A percentile compares a stretch with the other conserved stretches of the same genome.
These are phyloP conservation scores for Plutomurus gul DNA, from an alignment of 1,140 invertebrate genomes.

Conservation along the genomic window DNA sequence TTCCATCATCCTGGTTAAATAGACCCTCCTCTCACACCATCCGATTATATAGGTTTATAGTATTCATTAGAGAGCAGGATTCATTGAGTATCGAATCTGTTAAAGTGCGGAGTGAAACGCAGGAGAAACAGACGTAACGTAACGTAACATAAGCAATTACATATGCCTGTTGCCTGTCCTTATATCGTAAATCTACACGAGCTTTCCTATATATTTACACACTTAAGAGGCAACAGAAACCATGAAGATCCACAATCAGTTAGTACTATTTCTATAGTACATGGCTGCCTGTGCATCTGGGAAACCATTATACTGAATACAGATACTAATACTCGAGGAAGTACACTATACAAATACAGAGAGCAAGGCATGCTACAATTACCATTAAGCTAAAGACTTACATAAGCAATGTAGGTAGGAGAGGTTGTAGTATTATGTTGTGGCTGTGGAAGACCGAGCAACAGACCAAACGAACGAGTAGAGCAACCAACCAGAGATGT, in stretches of 20 bases:
- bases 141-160: background rate
- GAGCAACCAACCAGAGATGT: background rate
- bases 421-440: conserved; percentile 15
- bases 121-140: too few relatives aligned
- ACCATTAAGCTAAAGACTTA: background rate
- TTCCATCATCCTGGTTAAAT: too few relatives aligned
- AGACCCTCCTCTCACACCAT: too few relatives aligned
- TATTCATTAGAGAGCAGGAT: background rate
- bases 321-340: background rate
- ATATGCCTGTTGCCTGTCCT: background rate
- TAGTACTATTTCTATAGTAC: background rate
- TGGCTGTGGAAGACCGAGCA: background rate
- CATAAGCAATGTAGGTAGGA: too few relatives aligned
- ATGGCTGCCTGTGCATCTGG: background rate
- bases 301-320: background rate
- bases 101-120: background rate
- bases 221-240: too few relatives aligned
- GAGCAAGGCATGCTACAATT: background rate
- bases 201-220: too few relatives aligned
- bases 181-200: background rate
- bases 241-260: too few relatives aligned
- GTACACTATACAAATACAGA: background rate
- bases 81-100: background rate
- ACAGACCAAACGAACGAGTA: background rate
- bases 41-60: background rate